Conservation (phyloP, 2,113 vertebrate genomes). For the Mobula hypostoma region DNA sequence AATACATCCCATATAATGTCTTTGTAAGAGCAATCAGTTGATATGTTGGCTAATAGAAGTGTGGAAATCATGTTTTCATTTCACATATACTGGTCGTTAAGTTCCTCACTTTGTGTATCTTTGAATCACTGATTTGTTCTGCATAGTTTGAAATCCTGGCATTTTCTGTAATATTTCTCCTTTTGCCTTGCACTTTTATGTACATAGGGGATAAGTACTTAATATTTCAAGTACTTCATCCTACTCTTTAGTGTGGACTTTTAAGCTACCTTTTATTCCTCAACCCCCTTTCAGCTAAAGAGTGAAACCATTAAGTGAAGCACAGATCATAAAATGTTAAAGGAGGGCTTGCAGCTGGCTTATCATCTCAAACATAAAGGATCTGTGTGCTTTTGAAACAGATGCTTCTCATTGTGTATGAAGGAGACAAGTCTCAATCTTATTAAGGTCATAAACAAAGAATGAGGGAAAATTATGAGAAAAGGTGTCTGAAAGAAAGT, state of each 20-base stretch:
- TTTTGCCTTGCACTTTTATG: neutral
- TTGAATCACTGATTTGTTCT: neutral
- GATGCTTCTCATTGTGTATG: constrained; percentile 26
- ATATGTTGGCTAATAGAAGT: neutral
- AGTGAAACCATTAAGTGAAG: constrained; percentile 29
- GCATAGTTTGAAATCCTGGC: constrained; percentile 17
- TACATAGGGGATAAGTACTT: constrained; percentile 13
- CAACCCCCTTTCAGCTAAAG: constrained; percentile 20
- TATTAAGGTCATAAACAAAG: constrained; percentile 12
- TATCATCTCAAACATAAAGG: constrained; percentile 20
- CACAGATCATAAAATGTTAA: constrained; percentile 36
- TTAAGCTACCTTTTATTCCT: constrained; percentile 28
- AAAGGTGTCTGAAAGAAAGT: neutral
- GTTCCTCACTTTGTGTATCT: neutral
- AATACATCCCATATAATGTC: neutral
- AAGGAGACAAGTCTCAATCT: constrained; percentile 2
- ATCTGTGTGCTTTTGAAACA: constrained; percentile 11
- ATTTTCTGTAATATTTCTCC: neutral
- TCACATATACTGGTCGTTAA: neutral
- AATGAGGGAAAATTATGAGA: constrained; percentile 6
- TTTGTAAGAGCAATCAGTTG: neutral
- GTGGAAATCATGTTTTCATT: neutral
- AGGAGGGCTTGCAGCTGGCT: constrained; percentile 27
- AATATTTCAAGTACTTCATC: constrained; percentile 20
- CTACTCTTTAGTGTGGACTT: neutral